A percentile compares a stretch with the other conserved stretches of the same genome.
phyloP scores from a whole-genome alignment of 1,140 invertebrate species.

The Leptonema lineaticorne region DNA sequence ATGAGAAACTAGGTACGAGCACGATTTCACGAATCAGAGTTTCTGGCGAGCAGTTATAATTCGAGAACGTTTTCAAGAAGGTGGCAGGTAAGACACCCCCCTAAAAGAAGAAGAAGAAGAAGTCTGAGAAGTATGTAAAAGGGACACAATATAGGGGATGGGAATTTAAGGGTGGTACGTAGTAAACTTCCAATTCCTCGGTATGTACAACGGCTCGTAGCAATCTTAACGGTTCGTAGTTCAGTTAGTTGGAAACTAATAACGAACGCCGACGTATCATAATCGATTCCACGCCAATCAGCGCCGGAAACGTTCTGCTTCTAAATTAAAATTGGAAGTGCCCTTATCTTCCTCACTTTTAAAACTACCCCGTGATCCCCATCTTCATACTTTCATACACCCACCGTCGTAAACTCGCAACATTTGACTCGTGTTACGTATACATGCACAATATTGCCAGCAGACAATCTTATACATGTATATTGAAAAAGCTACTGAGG shows the following conservation, averaged over 20 bases:
- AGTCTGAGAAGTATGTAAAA: too few species aligned
- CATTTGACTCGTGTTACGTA: too few species aligned
- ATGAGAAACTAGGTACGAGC: not conserved
- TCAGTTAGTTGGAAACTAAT: slow-evolving; percentile 33
- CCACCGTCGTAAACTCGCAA: too few species aligned
- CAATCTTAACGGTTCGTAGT: slow-evolving; percentile 25
- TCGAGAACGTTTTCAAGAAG: slow-evolving; percentile 1
- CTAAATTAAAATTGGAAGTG: slow-evolving; percentile 25
- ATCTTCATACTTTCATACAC: too few species aligned
- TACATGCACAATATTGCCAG: too few species aligned
- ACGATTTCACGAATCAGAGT: not conserved
- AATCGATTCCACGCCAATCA: slow-evolving; percentile 34
- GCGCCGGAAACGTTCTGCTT: not conserved
- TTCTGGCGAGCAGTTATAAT: not conserved
- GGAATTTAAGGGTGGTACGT: not conserved
- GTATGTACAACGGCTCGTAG: too few species aligned
- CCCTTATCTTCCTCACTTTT: slow-evolving; percentile 4
- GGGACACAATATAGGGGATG: too few species aligned
- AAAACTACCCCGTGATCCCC: not conserved
- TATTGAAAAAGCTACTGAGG: too few species aligned
- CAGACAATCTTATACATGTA: too few species aligned
- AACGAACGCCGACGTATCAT: slow-evolving; percentile 35
- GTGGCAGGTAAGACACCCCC: slow-evolving; percentile 16
- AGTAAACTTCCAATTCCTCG: not conserved
- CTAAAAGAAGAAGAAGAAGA: too few species aligned